These are phyloP conservation scores for Musca vetustissima DNA, from an alignment of 1,140 invertebrate species.

Conservation along the genomic window DNA sequence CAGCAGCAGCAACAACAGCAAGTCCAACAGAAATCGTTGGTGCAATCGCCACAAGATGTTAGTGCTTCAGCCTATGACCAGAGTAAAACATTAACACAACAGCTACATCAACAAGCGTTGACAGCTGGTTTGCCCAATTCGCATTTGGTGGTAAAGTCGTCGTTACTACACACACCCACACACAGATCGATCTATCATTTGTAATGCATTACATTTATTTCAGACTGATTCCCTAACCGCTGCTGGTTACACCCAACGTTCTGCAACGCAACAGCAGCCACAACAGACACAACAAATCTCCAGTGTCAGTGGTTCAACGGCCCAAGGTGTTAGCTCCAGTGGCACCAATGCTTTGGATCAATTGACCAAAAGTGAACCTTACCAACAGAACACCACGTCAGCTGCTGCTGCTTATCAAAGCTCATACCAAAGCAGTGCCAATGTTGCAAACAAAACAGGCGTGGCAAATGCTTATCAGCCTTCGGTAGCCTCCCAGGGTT, in stretches of 20 bases:
- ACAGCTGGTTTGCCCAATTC: constrained; percentile 48
- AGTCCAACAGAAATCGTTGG: constrained; percentile 18
- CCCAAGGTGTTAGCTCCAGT: constrained; percentile 13
- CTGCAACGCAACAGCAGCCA: constrained; percentile 36
- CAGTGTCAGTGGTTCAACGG: constrained; percentile 26
- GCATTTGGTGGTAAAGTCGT: constrained; percentile 40
- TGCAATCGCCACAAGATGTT: constrained; percentile 36
- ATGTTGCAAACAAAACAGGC: constrained; percentile 35
- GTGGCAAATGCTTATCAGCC: constrained; percentile 44
- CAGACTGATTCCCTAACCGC: constrained; percentile 46
- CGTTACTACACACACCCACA: not conserved
- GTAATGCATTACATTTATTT: constrained; percentile 2
- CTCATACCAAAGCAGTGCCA: constrained; percentile 43
- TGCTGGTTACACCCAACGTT: constrained; percentile 41
- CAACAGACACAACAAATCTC: constrained; percentile 28
- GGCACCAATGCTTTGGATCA: constrained; percentile 45
- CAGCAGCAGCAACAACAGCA: constrained; percentile 21
- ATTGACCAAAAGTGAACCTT: constrained; percentile 51
- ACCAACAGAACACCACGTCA: constrained; percentile 38
- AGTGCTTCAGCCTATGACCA: constrained; percentile 44
- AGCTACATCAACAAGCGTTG: constrained; percentile 35
- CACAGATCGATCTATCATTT: not conserved
- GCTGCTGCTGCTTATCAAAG: constrained; percentile 46
- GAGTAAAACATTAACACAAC: constrained; percentile 34
- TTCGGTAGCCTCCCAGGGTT: constrained; percentile 37